phyloP scores from a whole-genome alignment of 2,113 vertebrate genomes.

The Gracilinanus agilis region DNA sequence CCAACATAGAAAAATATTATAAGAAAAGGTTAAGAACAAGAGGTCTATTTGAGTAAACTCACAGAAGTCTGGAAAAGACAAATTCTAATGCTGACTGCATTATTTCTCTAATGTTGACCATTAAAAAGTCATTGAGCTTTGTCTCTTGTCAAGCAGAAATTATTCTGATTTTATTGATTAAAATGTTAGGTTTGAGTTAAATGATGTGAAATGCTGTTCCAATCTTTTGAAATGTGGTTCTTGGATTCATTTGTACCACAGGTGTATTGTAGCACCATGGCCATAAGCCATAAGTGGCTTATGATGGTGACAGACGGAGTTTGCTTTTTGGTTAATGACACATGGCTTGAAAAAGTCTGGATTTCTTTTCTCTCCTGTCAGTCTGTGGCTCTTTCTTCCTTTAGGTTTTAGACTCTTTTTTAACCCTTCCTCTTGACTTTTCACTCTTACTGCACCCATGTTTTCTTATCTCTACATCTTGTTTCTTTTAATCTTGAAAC shows the following conservation, averaged over 20 bases:
- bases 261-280: conserved; percentile 21
- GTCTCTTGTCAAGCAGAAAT: conserved; percentile 47
- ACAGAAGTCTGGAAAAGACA: conserved; percentile 44
- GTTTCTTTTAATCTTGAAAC: neutral
- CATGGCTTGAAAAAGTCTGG: neutral
- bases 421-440: conserved; percentile 2
- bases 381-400: conserved; percentile 9
- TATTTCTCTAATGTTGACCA: conserved; percentile 3
- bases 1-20: neutral
- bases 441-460: neutral
- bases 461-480: neutral
- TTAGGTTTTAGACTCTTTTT: conserved; percentile 27
- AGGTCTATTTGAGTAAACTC: neutral
- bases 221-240: conserved; percentile 42
- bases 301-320: conserved; percentile 3
- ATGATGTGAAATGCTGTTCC: conserved; percentile 48
- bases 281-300: conserved; percentile 8
- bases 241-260: conserved; percentile 41
- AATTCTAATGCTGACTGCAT: conserved; percentile 4
- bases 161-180: conserved; percentile 50
- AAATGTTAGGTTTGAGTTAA: conserved; percentile 48
- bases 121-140: conserved; percentile 41
- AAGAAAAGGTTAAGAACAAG: conserved; percentile 31
- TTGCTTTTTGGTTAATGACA: neutral
- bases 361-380: conserved; percentile 9